Evolutionary conservation across 2,113 vertebrate genomes (phyloP), one percentile per base, ranked within the genome.

Genomic region (Elephantulus edwardii): DNA sequence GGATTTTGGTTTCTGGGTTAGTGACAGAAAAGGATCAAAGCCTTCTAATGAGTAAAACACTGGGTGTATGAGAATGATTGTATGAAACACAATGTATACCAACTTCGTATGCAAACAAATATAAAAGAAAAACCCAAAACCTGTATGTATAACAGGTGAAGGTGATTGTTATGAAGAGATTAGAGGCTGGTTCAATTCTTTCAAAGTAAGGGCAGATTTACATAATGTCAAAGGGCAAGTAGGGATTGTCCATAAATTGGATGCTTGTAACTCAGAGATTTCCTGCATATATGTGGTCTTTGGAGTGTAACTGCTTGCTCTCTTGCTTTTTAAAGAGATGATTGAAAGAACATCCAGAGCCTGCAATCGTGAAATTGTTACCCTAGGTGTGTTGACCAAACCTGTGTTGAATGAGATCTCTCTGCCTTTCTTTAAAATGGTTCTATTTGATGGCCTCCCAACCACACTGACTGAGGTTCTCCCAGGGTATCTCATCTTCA

Each of bases 361-460:
- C 68, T 64, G 22, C 3, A 0, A 35, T 9, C 10, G 35, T 0
- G 3, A 3, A 1, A 3, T 30, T 60, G 4, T 19, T 3, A 2
- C 70, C 35, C 56, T 30, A 30, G 19, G 16, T 24, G n/a, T 50
- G 13, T 5, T 1, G 56, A 17, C 56, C 8, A 6, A 35, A 78
- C 4, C 26, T 50, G 44, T 22, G 71, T 24, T 16, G 7, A 17
- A 6, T 35, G 14, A 19, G 12, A 9, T 35, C 48, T 50, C 79
- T 40, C 66, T 22, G 30, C 56, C 48, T 54, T 42, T 2, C 16
- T 35, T 19, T 7, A 40, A 40, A 17, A 40, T 12, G 40, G 33
- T 24, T 26, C 70, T 4, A 38, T 40, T 8, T 20, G 50, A 38
- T 10, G 24, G 26, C 50, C 50, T 70, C 50, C 17, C 12, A 3